Evolutionary conservation across 2,888 invertebrate species (phyloP).

Genomic region (Tethea ocularis): DNA sequence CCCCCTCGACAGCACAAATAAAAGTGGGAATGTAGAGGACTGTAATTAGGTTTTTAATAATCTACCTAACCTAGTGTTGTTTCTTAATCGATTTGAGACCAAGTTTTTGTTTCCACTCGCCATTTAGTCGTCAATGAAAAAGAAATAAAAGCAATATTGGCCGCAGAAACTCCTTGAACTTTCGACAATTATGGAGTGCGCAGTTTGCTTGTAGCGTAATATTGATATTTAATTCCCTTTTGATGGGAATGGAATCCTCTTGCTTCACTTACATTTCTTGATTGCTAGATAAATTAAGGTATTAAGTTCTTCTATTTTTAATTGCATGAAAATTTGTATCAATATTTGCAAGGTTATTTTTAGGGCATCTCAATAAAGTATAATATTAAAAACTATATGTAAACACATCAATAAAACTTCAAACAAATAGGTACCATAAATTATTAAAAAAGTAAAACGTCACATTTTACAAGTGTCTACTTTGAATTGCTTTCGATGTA

Average conservation of each 20-base stretch:
- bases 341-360: neutral
- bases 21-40: too few species aligned
- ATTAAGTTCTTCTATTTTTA: neutral
- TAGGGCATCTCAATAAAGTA: neutral
- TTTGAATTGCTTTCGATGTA: conserved; percentile 45
- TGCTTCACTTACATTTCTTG: neutral
- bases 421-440: too few species aligned
- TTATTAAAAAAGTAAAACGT: conserved; percentile 12
- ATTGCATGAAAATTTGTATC: neutral
- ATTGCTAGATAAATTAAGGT: neutral
- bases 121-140: conserved; percentile 44
- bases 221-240: conserved; percentile 37
- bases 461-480: conserved; percentile 33
- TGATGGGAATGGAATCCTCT: conserved; percentile 5
- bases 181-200: conserved; percentile 55
- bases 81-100: neutral
- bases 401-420: too few species aligned
- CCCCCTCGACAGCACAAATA: too few species aligned
- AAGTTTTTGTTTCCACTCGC: conserved; percentile 25
- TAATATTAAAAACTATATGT: neutral
- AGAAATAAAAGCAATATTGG: conserved; percentile 51
- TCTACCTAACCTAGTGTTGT: too few species aligned
- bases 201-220: conserved; percentile 38
- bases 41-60: too few species aligned
- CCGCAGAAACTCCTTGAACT: conserved; percentile 62